Evolutionary conservation across 2,797 vertebrate genomes (phyloP).

Genomic region (Cirrhinus mrigala): DNA sequence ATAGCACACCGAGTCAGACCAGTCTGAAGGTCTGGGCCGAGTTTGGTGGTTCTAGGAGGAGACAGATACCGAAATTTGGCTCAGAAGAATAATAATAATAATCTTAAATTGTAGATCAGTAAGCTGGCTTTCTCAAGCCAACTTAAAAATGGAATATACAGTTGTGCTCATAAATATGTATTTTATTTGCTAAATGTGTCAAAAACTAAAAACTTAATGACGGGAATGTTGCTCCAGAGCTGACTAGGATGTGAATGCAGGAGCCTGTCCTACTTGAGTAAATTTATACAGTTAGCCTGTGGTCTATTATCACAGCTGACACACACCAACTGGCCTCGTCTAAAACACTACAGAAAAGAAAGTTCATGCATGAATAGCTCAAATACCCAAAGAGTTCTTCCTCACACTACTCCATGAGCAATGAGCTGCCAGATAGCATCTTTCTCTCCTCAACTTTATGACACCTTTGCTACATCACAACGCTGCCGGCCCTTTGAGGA

Average conservation of each 20-base stretch:
- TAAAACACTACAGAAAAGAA: background rate
- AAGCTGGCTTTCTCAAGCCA: too few relatives aligned
- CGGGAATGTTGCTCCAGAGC: background rate
- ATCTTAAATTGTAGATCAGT: too few relatives aligned
- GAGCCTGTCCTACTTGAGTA: background rate
- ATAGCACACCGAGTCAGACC: too few relatives aligned
- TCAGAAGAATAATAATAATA: too few relatives aligned
- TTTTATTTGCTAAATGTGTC: background rate
- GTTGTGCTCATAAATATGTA: constrained; percentile 3
- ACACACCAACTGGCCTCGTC: constrained; percentile 20
- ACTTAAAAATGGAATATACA: background rate
- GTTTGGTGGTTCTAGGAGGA: too few relatives aligned
- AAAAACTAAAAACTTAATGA: background rate
- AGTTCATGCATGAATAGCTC: background rate
- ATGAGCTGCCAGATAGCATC: constrained; percentile 29
- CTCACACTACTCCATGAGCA: background rate
- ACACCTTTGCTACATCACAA: constrained; percentile 31
- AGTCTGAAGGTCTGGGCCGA: too few relatives aligned
- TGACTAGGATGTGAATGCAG: background rate
- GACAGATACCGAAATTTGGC: too few relatives aligned
- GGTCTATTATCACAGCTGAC: constrained; percentile 33
- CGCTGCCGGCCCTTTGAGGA: background rate
- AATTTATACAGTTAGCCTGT: background rate
- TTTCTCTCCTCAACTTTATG: constrained; percentile 8
- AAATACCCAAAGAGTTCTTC: constrained; percentile 4